Evolutionary conservation across 2,113 vertebrate genomes (phyloP).

Genomic region (Microcebus tavaratra): DNA sequence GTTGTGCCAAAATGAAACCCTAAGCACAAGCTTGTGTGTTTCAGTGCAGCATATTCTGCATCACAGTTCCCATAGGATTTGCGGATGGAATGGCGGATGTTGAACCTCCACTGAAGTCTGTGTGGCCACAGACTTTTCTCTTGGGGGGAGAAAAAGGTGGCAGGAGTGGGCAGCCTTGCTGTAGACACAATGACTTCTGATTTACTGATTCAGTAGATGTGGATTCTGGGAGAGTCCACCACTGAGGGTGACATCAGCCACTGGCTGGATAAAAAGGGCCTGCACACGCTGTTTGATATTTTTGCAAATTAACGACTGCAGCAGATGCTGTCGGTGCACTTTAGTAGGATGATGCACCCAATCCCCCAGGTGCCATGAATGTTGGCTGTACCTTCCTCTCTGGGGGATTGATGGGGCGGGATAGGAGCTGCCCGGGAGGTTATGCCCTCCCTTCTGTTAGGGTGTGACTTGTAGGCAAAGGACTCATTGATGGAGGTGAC

Average conservation of each 20-base stretch:
- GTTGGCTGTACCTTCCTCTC: neutral
- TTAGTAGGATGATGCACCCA: rapidly evolving
- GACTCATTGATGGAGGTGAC: neutral
- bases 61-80: neutral
- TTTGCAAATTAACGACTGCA: neutral
- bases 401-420: neutral
- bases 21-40: neutral
- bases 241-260: neutral
- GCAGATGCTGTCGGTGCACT: neutral
- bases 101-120: neutral
- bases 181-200: neutral
- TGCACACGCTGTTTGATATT: neutral
- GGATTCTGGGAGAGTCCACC: neutral
- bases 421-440: neutral
- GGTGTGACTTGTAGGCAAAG: neutral
- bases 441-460: neutral
- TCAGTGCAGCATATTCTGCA: neutral
- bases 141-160: neutral
- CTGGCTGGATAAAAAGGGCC: neutral
- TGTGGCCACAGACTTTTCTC: neutral
- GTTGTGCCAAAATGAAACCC: neutral
- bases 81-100: neutral
- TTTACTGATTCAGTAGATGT: neutral
- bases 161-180: neutral
- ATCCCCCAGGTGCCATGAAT: neutral